Evolutionary conservation across 2,797 vertebrate genomes (phyloP).

Genomic region (Champsocephalus gunnari): DNA sequence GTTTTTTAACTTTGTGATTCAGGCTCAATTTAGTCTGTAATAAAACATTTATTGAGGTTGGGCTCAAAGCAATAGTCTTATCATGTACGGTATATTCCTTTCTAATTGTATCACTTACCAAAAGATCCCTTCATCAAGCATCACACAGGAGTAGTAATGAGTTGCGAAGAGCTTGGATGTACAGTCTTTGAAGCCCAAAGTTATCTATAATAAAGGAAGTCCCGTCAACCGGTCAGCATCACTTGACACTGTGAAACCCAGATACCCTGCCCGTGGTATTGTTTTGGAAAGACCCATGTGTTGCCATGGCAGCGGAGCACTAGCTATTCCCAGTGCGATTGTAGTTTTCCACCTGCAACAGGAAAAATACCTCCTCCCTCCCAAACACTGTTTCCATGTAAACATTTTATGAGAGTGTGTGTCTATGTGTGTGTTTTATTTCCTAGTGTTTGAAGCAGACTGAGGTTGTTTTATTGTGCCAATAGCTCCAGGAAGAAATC

Average conservation of each 20-base stretch:
- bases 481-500: slow-evolving; percentile 60
- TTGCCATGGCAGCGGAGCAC: slow-evolving; percentile 59
- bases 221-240: slow-evolving; percentile 29
- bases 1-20: not conserved
- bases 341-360: slow-evolving; percentile 72
- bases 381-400: slow-evolving; percentile 70
- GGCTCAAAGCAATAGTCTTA: not conserved
- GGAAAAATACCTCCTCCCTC: slow-evolving; percentile 64
- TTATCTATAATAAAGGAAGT: slow-evolving; percentile 16
- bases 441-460: slow-evolving; percentile 16
- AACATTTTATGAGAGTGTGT: slow-evolving; percentile 61
- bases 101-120: not conserved
- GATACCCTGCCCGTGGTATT: slow-evolving; percentile 42
- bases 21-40: not conserved
- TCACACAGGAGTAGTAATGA: not conserved
- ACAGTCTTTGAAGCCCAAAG: slow-evolving; percentile 5
- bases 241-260: slow-evolving; percentile 47
- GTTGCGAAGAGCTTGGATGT: not conserved
- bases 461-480: slow-evolving; percentile 36
- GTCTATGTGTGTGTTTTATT: slow-evolving; percentile 7
- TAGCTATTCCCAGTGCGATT: slow-evolving; percentile 51
- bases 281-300: slow-evolving; percentile 61
- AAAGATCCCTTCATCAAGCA: not conserved
- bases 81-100: not conserved
- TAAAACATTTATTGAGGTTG: not conserved